A percentile compares a stretch with the other conserved stretches of the same genome.
Conservation (phyloP, 1,140 invertebrate genomes). For the Cotesia chilonis region DNA sequence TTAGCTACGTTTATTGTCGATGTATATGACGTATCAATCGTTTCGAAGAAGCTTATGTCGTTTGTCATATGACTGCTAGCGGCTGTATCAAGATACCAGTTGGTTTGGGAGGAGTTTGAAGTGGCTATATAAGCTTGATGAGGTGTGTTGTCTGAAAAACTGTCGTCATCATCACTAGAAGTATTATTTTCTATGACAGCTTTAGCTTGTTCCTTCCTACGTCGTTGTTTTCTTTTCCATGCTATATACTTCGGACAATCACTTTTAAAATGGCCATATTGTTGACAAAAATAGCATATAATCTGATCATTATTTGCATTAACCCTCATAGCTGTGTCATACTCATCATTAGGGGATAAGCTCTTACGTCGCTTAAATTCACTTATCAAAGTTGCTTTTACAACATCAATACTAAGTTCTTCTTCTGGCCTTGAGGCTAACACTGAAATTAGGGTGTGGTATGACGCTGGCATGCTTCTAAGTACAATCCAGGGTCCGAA, state of each 20-base stretch:
- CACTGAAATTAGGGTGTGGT: constrained; percentile 11
- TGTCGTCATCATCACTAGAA: not conserved
- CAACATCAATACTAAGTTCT: not conserved
- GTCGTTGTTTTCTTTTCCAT: constrained; percentile 13
- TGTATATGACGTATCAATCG: too few relatives aligned
- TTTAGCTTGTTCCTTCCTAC: not conserved
- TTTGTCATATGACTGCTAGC: not conserved
- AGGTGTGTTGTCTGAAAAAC: not conserved
- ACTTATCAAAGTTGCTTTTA: constrained; percentile 12
- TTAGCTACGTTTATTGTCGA: too few relatives aligned
- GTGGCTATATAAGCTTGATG: not conserved
- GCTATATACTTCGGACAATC: not conserved
- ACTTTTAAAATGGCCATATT: not conserved
- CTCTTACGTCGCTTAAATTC: not conserved
- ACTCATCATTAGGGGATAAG: not conserved
- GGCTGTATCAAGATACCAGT: constrained; percentile 6
- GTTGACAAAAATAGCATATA: constrained; percentile 8
- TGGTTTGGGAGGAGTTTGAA: not conserved
- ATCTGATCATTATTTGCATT: not conserved
- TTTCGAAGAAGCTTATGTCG: too few relatives aligned
- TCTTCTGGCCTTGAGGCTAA: not conserved
- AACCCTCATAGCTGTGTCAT: not conserved
- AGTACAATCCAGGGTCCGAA: constrained; percentile 8
- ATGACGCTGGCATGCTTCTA: not conserved
- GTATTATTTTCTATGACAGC: not conserved